A percentile compares a stretch with the other conserved stretches of the same genome.
phyloP scores from a whole-genome alignment of 2,888 invertebrate species.

The Acronicta psi region DNA sequence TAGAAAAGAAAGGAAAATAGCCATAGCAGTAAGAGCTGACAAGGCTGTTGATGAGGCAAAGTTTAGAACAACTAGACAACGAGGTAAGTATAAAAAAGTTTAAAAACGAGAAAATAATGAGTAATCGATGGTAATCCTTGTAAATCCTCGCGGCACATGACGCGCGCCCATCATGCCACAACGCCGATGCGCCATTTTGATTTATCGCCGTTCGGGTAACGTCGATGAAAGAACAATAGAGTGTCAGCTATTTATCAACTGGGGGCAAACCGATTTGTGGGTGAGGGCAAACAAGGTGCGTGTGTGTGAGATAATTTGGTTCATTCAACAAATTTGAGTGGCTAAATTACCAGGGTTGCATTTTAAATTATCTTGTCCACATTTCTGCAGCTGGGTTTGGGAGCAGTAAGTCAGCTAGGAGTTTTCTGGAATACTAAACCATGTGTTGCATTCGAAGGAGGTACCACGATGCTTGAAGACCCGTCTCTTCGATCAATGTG shows the following conservation, averaged over 20 bases:
- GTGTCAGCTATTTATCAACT: slow-evolving; percentile 23
- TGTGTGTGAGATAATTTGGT: not conserved
- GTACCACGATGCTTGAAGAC: too few relatives aligned
- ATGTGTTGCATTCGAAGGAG: too few relatives aligned
- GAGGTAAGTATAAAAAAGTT: too few relatives aligned
- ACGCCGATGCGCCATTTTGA: slow-evolving; percentile 37
- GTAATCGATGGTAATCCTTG: slow-evolving; percentile 1
- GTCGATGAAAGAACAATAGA: slow-evolving; percentile 13
- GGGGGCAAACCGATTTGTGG: not conserved
- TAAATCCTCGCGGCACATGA: slow-evolving; percentile 5
- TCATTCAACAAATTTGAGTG: not conserved
- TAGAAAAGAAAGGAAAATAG: too few relatives aligned
- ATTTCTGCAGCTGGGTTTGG: too few relatives aligned
- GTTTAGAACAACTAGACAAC: too few relatives aligned
- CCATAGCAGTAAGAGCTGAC: too few relatives aligned
- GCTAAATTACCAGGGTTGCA: not conserved
- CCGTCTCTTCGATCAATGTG: too few relatives aligned
- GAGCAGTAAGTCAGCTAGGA: too few relatives aligned
- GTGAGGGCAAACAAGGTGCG: not conserved
- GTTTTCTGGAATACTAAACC: too few relatives aligned
- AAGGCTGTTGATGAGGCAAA: too few relatives aligned
- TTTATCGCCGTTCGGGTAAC: slow-evolving; percentile 23
- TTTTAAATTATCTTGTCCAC: too few relatives aligned
- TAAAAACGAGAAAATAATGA: not conserved
- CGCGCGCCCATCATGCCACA: slow-evolving; percentile 7